A percentile compares a stretch with the other conserved stretches of the same genome.
Conservation (phyloP, 2,113 vertebrate species). For the Corythaeola cristata region DNA sequence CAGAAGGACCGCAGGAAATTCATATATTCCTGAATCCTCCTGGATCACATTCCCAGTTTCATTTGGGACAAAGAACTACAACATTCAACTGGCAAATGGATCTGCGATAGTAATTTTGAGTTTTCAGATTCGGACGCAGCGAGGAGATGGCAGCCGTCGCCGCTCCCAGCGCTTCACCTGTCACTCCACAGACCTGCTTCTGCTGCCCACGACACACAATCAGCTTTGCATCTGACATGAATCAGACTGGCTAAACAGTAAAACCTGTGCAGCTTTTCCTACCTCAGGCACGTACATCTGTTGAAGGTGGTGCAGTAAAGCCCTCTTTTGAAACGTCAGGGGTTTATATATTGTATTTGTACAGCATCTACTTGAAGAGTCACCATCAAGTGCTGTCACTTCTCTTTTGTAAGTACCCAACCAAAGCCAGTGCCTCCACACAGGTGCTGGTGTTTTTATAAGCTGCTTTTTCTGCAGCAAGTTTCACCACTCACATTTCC, state of each 20-base stretch:
- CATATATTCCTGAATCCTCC: background rate
- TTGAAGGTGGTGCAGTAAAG: background rate
- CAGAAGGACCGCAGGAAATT: background rate
- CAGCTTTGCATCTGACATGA: background rate
- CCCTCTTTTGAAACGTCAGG: background rate
- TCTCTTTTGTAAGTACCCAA: background rate
- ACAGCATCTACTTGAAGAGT: background rate
- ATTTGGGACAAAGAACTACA: background rate
- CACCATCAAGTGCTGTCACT: background rate
- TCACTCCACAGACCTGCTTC: background rate
- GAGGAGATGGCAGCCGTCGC: rapidly evolving
- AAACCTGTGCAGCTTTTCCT: background rate
- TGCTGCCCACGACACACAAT: background rate
- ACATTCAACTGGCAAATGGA: background rate
- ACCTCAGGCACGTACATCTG: rapidly evolving
- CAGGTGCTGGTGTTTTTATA: background rate
- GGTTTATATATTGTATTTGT: background rate
- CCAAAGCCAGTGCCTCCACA: background rate
- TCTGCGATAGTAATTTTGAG: background rate
- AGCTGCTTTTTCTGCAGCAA: background rate
- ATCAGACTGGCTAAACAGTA: background rate
- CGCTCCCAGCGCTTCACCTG: background rate
- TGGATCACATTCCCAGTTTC: background rate
- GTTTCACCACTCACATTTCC: rapidly evolving
- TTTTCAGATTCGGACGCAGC: rapidly evolving